A percentile compares a stretch with the other conserved stretches of the same genome.
phyloP scores from a whole-genome alignment of 2,797 vertebrate species.

The Macropus fuliginosus region DNA sequence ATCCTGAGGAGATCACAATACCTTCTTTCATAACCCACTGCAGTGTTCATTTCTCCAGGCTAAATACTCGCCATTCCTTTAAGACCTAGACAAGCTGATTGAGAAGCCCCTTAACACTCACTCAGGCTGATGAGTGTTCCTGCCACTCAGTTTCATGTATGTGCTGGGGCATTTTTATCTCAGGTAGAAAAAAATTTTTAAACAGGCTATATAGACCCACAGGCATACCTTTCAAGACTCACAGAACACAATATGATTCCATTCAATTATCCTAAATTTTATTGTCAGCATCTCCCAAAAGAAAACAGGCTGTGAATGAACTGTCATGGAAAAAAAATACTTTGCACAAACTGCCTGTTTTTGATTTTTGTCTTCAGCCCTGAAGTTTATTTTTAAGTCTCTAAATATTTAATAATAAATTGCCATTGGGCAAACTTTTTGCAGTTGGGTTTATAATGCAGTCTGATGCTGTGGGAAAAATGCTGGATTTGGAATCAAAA shows the following conservation, averaged over 20 bases:
- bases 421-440: slow-evolving; percentile 64
- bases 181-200: background rate
- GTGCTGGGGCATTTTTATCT: slow-evolving; percentile 15
- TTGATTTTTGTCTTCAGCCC: slow-evolving; percentile 68
- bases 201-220: background rate
- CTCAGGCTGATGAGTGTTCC: background rate
- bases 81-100: background rate
- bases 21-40: background rate
- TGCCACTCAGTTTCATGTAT: slow-evolving; percentile 34
- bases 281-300: slow-evolving; percentile 63
- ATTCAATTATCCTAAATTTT: slow-evolving; percentile 61
- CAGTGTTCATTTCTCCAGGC: slow-evolving; percentile 2
- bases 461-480: background rate
- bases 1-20: slow-evolving; percentile 59
- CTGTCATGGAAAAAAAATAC: slow-evolving; percentile 62
- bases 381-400: slow-evolving; percentile 65
- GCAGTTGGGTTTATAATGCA: slow-evolving; percentile 19
- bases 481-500: background rate
- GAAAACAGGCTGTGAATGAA: slow-evolving; percentile 66
- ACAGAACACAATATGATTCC: slow-evolving; percentile 52
- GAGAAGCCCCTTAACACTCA: slow-evolving; percentile 31
- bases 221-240: background rate
- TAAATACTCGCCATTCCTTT: slow-evolving; percentile 21
- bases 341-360: slow-evolving; percentile 49
- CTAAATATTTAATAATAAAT: slow-evolving; percentile 66